Evolutionary conservation across 2,797 vertebrate species (phyloP), one percentile per base, ranked within the genome.

Genomic region (Fistularia commersonii): DNA sequence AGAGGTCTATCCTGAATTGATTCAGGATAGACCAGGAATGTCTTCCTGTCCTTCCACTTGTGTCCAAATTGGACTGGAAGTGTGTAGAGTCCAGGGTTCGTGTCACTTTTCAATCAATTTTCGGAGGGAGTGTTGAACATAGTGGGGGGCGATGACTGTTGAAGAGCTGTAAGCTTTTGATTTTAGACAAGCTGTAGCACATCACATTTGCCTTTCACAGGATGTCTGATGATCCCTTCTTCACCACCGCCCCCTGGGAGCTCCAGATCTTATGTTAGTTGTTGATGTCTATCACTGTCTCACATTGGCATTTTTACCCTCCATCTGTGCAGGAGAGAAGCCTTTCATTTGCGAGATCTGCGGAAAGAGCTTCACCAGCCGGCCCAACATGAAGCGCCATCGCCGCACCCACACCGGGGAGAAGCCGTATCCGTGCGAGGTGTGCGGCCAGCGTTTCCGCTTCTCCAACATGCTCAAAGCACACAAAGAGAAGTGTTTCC

Each of bases 401-500:
- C 93, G 96, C 11, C 87, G 96, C 64, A 98, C 96, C 3, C 95
- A 98, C 90, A 98, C 96, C 0, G 96, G 96, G 32, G 96, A 98
- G 88, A 98, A 98, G 88, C 96, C 96, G 32, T 98, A 98, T 45
- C 95, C 96, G 0, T 98, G 96, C 10, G 96, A 98, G 3, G 94
- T 97, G 69, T 98, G 96, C 1, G 95, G 95, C 63, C 95, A 96
- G 87, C 93, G 96, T 37, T 98, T 98, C 79, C 95, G 96, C 74
- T 98, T 98, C 89, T 98, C 96, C 88, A 98, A 98, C 90, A 98
- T 98, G 96, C 93, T 98, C 7, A 98, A 98, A 84, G 95, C 95
- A 0, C 96, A 98, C 90, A 92, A 95, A 72, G 95, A 98, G 89
- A 96, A 97, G 86, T 98, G 95, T 80, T 98, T 97, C 82, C 92